Evolutionary conservation across 2,113 vertebrate genomes (phyloP).

Genomic region (Chaetorhynchus papuensis): DNA sequence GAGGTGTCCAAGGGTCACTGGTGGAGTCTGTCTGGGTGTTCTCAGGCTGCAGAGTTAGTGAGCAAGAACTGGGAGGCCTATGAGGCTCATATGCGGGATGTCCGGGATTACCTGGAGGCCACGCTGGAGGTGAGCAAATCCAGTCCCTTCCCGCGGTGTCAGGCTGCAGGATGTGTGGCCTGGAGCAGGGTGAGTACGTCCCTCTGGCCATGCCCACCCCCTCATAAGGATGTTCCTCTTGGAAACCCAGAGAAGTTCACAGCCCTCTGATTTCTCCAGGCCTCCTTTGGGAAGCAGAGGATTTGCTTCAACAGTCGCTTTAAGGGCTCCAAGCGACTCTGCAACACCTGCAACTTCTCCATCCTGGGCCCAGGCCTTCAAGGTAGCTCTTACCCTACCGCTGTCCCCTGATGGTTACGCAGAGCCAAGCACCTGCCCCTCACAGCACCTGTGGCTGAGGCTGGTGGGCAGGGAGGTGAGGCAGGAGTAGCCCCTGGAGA

Average conservation of each 20-base stretch:
- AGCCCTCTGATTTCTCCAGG: slow-evolving; percentile 60
- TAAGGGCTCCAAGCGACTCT: slow-evolving; percentile 76
- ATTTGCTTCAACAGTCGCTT: slow-evolving; percentile 84
- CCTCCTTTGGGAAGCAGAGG: slow-evolving; percentile 78
- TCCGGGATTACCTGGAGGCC: slow-evolving; percentile 85
- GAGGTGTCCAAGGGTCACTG: background rate
- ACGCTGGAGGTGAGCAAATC: slow-evolving; percentile 74
- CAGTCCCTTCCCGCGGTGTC: background rate
- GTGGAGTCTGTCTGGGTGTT: background rate
- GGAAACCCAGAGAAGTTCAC: background rate
- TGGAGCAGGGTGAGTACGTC: background rate
- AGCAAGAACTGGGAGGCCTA: slow-evolving; percentile 77
- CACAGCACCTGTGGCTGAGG: background rate
- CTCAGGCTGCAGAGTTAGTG: slow-evolving; percentile 91
- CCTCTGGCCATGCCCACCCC: background rate
- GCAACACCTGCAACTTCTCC: slow-evolving; percentile 94
- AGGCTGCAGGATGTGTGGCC: background rate
- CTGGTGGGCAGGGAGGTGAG: background rate
- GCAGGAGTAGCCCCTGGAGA: accelerated
- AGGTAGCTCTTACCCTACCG: slow-evolving; percentile 59
- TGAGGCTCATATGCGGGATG: slow-evolving; percentile 78
- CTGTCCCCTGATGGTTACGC: accelerated
- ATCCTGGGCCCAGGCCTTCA: slow-evolving; percentile 81
- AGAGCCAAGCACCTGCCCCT: background rate
- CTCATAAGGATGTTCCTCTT: background rate